phyloP scores from a whole-genome alignment of 2,113 vertebrate species.

The Corapipo altera region DNA sequence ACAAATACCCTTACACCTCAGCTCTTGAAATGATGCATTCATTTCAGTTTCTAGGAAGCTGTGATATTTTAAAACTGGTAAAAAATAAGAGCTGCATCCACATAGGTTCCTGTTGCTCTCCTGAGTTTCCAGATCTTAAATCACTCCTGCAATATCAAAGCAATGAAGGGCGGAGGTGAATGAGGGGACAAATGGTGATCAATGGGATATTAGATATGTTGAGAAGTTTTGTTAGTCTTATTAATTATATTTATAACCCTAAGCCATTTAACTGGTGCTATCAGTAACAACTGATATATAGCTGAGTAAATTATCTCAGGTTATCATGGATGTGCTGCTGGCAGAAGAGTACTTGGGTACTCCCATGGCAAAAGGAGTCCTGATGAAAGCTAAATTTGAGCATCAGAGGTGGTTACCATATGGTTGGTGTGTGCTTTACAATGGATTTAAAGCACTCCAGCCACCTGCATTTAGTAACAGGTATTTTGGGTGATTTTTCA shows the following conservation, averaged over 20 bases:
- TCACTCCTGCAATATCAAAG: slow-evolving; percentile 24
- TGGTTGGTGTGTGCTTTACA: not conserved
- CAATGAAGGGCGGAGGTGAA: slow-evolving; percentile 49
- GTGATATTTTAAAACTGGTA: not conserved
- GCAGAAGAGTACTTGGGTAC: not conserved
- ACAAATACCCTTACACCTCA: not conserved
- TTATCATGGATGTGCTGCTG: not conserved
- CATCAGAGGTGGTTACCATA: not conserved
- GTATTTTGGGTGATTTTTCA: slow-evolving; percentile 51
- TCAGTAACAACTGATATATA: slow-evolving; percentile 68
- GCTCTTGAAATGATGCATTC: not conserved
- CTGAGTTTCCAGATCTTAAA: slow-evolving; percentile 26
- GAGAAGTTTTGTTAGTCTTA: slow-evolving; percentile 68
- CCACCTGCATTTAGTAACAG: not conserved
- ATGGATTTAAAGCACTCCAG: not conserved
- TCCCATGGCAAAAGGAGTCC: not conserved
- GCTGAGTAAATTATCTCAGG: slow-evolving; percentile 67
- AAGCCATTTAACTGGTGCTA: slow-evolving; percentile 68
- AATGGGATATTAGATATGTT: slow-evolving; percentile 71
- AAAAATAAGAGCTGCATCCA: not conserved
- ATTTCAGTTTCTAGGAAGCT: not conserved
- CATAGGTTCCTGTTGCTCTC: not conserved
- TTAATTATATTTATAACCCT: slow-evolving; percentile 77
- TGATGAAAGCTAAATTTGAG: not conserved
- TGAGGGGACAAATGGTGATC: slow-evolving; percentile 74